Base-by-base conservation (phyloP, 2,113 vertebrate genomes). In the Chaetorhynchus papuensis region DNA sequence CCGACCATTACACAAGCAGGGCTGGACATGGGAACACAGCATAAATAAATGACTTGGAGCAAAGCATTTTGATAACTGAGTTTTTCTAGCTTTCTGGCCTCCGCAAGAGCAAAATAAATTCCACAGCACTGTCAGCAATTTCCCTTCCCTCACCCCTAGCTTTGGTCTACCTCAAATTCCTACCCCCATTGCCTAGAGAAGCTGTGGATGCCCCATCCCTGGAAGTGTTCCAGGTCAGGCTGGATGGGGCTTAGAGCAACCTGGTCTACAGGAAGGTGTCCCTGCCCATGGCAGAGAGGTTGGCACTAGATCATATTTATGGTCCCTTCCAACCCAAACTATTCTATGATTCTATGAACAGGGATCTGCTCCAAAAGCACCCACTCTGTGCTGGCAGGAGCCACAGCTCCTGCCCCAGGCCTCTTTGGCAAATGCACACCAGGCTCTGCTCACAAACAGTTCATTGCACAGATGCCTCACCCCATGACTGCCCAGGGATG, bases 21-120 rank as follows among this genome's bases (percentile, higher is more conserved):
- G 94, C 57, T 94, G 95, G 94, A 97, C 93, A 96, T 90, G 96
- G 95, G 91, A 97, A 96, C 0, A 2, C 15, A 15, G 65, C 44
- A 84, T 9, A 61, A 95, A 85, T 81, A 97, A 91, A 91, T 61
- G 57, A 35, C 66, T 87, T 39, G 2, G 11, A 94, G 87, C 78
- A 37, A 47, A 75, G 60, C 3, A 10, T 53, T 87, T 91, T 94
- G 94, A 93, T 96, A 96, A 95, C 78, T 61, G 52, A 91, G 83
- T 85, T 96, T 94, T 94, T 89, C 83, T 71, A 60, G 87, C 49
- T 72, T 87, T 91, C 65, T 96, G 84, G 59, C 50, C 59, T 50
- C 50, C 19, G 35, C 71, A 85, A 76, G 37, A 85, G 50, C 66
- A 94, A 93, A 96, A 87, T 33, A 82, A 95, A 79, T 21, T 83